Conservation (phyloP, 2,888 invertebrate species). For the Germaria angustata region DNA sequence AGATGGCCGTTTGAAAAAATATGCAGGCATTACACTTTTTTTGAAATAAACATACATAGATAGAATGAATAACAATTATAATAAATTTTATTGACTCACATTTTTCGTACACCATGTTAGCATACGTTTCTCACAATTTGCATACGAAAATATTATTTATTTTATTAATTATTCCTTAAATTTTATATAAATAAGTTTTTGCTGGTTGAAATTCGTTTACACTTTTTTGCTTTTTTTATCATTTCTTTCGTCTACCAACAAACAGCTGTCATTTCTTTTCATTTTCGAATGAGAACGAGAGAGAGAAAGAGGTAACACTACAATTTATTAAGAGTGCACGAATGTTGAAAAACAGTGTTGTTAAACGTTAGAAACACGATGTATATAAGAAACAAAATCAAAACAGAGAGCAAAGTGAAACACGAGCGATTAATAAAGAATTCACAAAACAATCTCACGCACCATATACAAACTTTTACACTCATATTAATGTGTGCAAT, state of each 20-base stretch:
- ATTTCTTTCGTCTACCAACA: conserved; percentile 11
- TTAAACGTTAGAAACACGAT: conserved; percentile 38
- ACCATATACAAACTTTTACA: conserved; percentile 4
- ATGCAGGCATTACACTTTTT: too few relatives aligned
- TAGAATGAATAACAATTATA: neutral
- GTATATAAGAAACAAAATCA: conserved; percentile 43
- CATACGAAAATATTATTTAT: neutral
- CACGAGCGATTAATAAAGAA: conserved; percentile 23
- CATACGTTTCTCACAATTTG: neutral
- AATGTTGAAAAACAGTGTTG: conserved; percentile 57
- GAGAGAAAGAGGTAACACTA: conserved; percentile 65
- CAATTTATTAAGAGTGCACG: neutral
- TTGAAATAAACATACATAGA: neutral
- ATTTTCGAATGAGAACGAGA: conserved; percentile 25
- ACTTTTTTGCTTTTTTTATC: neutral
- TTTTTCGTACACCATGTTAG: conserved; percentile 48
- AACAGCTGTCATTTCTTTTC: conserved; percentile 64
- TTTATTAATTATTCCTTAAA: neutral
- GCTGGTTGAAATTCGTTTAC: conserved; percentile 4
- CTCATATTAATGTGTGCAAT: neutral
- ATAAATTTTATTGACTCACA: conserved; percentile 37
- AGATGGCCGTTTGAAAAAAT: too few relatives aligned
- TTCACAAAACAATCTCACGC: conserved; percentile 27
- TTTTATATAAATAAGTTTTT: neutral
- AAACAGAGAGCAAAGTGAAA: conserved; percentile 49